phyloP scores from a whole-genome alignment of 2,888 invertebrate species.

The Ophion obscuratus region DNA sequence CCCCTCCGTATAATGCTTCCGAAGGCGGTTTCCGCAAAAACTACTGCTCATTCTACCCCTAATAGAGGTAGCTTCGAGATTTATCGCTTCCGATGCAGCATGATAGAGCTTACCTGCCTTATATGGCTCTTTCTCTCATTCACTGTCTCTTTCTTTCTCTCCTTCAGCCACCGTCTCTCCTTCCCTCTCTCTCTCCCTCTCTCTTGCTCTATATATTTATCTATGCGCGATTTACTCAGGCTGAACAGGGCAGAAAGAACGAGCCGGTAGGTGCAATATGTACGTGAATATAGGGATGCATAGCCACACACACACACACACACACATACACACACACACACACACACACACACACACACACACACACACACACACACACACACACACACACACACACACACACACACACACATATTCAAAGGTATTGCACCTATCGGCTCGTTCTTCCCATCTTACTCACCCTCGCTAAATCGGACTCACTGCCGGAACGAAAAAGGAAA shows the following conservation, averaged over 20 bases:
- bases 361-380: not conserved
- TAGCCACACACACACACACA: not conserved
- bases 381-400: not conserved
- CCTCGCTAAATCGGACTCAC: constrained; percentile 64
- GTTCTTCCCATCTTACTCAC: constrained; percentile 51
- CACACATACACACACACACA: not conserved
- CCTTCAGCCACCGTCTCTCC: not conserved
- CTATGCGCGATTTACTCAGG: not conserved
- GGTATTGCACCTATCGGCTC: constrained; percentile 47
- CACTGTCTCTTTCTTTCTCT: constrained; percentile 30
- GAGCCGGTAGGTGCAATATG: constrained; percentile 15
- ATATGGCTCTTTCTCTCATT: not conserved
- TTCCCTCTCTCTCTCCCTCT: not conserved
- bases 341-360: not conserved
- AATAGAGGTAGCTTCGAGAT: constrained; percentile 74
- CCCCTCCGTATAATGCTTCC: not conserved
- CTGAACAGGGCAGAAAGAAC: constrained; percentile 4
- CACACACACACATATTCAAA: constrained; percentile 9
- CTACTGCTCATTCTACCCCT: constrained; percentile 23
- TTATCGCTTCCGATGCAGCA: constrained; percentile 75
- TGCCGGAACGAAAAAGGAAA: constrained; percentile 75
- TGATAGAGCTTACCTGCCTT: constrained; percentile 47
- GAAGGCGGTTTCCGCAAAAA: constrained; percentile 38
- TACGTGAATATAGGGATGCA: not conserved
- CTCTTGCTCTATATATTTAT: not conserved